Evolutionary conservation across 2,888 invertebrate genomes (phyloP), one percentile per base, ranked within the genome.

Genomic region (Amphipyra berbera): DNA sequence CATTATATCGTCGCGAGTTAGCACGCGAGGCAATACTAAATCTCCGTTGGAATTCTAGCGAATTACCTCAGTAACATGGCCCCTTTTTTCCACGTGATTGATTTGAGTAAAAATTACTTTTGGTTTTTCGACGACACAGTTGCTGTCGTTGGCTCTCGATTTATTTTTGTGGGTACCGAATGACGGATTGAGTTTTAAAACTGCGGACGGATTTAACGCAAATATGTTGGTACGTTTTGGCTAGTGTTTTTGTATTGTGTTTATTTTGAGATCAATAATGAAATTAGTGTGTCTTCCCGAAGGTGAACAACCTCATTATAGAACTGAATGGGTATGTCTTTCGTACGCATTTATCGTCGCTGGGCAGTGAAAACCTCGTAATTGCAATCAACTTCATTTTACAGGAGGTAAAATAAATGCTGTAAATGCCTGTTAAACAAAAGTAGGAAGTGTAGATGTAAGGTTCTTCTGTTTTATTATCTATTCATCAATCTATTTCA

Each of bases 31-130:
- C 80, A 86, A 83, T 86, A 91, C 92, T 95, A 95, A 95, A 95
- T 94, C 95, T 94, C 90, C 78, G 78, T 45, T 82, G 94, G 95
- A 93, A 95, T 95, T 94, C 93, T 94, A 91, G 93, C 89, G 95
- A 95, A 93, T 95, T 95, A 94, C 88, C 91, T 85, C 88, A 86
- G 84, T 87, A 87, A 85, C 90, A 88, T 82, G 86, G 88, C 75
- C 89, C 88, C 90, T 91, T 93, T 93, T 83, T 93, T 93, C 88
- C 86, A 81, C 79, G 89, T 95, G 94, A 95, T 95, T 95, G 94
- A 95, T 95, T 89, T 90, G 89, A 91, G 89, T 90, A 90, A 92
- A 90, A 92, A 92, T 93, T 93, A 93, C 91, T 92, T 89, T 91
- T 89, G 87, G 87, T 87, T 90, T 91, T 91, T 86, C 66, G 54